A percentile compares a stretch with the other conserved stretches of the same genome.
phyloP scores from a whole-genome alignment of 2,797 vertebrate genomes.

The Eremophila alpestris region DNA sequence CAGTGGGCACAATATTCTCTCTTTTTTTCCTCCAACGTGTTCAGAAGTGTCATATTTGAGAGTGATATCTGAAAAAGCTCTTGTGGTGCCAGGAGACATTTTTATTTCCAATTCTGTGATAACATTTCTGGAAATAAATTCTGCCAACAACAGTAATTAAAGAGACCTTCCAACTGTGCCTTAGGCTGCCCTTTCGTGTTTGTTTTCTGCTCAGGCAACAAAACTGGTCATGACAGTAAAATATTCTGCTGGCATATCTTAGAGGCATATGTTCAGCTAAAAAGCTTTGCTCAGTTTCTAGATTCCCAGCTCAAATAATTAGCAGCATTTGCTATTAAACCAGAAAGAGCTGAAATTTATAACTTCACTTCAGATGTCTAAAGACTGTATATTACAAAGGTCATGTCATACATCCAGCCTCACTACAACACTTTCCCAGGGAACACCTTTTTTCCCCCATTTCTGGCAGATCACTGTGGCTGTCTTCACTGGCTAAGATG shows the following conservation, averaged over 20 bases:
- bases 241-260: background rate
- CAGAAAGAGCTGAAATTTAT: background rate
- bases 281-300: background rate
- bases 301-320: background rate
- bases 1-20: background rate
- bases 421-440: background rate
- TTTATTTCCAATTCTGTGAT: constrained; percentile 24
- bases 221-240: constrained; percentile 21
- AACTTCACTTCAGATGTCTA: background rate
- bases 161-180: constrained; percentile 9
- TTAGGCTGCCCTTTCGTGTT: background rate
- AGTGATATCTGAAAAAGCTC: background rate
- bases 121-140: constrained; percentile 30
- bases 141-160: constrained; percentile 28
- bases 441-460: rapidly evolving
- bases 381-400: background rate
- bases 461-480: background rate
- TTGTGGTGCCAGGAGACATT: background rate
- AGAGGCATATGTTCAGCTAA: constrained; percentile 1
- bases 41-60: background rate
- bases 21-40: background rate
- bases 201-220: constrained; percentile 35
- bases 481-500: background rate
- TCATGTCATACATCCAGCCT: background rate
- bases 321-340: background rate